Conservation (phyloP, 2,888 invertebrate species). For the Zygaena filipendulae region DNA sequence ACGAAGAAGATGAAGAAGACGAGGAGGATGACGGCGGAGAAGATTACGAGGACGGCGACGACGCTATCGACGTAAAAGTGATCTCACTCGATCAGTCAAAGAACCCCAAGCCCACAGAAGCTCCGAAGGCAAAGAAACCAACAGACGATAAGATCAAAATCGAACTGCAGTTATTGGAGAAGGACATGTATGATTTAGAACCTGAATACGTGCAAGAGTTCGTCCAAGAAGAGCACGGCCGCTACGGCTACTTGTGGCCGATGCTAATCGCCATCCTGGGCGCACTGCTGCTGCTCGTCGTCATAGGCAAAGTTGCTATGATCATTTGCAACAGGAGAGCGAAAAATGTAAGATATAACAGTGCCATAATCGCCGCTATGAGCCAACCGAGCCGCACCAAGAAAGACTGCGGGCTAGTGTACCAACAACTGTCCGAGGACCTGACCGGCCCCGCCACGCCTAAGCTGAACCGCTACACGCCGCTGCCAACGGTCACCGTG, state of each 20-base stretch:
- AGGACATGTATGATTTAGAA: slow-evolving; percentile 38
- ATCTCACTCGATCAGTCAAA: slow-evolving; percentile 33
- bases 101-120: slow-evolving; percentile 15
- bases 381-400: slow-evolving; percentile 65
- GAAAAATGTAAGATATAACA: slow-evolving; percentile 55
- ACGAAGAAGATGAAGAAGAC: slow-evolving; percentile 41
- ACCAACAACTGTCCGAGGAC: slow-evolving; percentile 83
- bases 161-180: slow-evolving; percentile 43
- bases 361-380: slow-evolving; percentile 65
- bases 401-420: slow-evolving; percentile 80
- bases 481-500: slow-evolving; percentile 58
- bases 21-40: slow-evolving; percentile 34
- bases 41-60: slow-evolving; percentile 38
- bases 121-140: slow-evolving; percentile 9
- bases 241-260: slow-evolving; percentile 67
- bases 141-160: slow-evolving; percentile 31
- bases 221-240: slow-evolving; percentile 46
- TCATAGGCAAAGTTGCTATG: slow-evolving; percentile 62
- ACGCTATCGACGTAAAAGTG: slow-evolving; percentile 48
- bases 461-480: slow-evolving; percentile 73
- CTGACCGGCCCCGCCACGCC: slow-evolving; percentile 76
- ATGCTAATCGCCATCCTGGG: slow-evolving; percentile 69
- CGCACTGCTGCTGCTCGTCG: slow-evolving; percentile 63
- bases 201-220: slow-evolving; percentile 37
- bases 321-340: slow-evolving; percentile 38